phyloP scores from a whole-genome alignment of 2,113 vertebrate genomes.

The Crotophaga sulcirostris region DNA sequence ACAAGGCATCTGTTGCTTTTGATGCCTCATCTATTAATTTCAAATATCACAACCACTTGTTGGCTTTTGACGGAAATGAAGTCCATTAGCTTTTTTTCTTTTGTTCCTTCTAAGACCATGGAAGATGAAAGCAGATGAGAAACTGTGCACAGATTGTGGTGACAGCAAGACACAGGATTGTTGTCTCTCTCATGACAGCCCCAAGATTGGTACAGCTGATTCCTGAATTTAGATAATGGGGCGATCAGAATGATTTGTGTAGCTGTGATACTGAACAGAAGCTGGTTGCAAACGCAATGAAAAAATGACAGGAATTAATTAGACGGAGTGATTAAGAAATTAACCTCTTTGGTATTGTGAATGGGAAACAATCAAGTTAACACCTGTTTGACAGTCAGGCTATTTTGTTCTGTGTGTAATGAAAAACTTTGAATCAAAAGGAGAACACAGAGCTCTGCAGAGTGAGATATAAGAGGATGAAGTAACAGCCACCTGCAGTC shows the following conservation, averaged over 20 bases:
- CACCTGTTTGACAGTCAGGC: background rate
- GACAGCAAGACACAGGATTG: background rate
- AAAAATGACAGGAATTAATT: constrained; percentile 15
- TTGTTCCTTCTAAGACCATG: background rate
- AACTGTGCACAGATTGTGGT: constrained; percentile 16
- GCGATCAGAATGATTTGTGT: background rate
- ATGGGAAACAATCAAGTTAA: background rate
- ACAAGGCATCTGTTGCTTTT: constrained; percentile 29
- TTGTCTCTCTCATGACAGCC: background rate
- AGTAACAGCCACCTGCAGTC: background rate
- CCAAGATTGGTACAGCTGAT: background rate
- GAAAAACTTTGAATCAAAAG: background rate
- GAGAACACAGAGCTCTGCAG: background rate
- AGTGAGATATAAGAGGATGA: background rate
- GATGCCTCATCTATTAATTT: background rate
- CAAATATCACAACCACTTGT: background rate
- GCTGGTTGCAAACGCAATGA: background rate
- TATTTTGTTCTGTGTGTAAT: background rate
- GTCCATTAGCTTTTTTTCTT: background rate
- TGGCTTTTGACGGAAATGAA: background rate
- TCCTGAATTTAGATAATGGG: background rate
- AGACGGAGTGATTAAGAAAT: background rate
- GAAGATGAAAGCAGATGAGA: constrained; percentile 25
- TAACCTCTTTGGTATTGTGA: background rate
- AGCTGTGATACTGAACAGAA: background rate